Conservation (phyloP, 2,888 invertebrate species). For the Venusia cambrica region DNA sequence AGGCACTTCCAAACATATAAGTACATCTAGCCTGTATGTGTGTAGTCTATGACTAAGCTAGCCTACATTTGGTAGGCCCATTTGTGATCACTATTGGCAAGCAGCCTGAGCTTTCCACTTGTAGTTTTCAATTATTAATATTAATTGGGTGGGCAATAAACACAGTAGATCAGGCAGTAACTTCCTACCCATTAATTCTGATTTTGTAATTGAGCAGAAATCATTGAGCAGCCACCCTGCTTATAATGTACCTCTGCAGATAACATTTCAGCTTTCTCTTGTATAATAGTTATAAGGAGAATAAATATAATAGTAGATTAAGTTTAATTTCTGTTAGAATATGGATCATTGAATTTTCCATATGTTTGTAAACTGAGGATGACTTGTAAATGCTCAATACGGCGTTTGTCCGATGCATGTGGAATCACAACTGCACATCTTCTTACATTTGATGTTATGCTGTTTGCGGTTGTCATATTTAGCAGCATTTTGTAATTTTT, state of each 20-base stretch:
- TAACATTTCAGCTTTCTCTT: constrained; percentile 35
- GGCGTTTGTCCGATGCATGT: constrained; percentile 46
- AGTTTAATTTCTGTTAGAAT: constrained; percentile 64
- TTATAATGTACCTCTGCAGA: constrained; percentile 11
- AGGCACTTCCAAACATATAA: constrained; percentile 1
- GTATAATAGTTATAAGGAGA: constrained; percentile 64
- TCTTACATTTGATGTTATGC: constrained; percentile 40
- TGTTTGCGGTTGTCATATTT: constrained; percentile 62
- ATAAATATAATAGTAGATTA: constrained; percentile 74
- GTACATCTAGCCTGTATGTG: background rate
- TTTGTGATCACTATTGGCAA: too few species aligned
- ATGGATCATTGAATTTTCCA: constrained; percentile 60
- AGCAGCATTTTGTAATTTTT: constrained; percentile 66
- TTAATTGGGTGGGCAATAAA: too few species aligned
- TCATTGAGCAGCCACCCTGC: too few species aligned
- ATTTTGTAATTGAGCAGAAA: too few species aligned
- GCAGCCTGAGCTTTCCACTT: too few species aligned
- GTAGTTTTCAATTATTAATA: too few species aligned
- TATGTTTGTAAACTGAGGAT: constrained; percentile 45
- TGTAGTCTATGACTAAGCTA: background rate
- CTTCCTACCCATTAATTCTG: too few species aligned
- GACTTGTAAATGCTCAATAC: constrained; percentile 43
- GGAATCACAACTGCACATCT: constrained; percentile 39
- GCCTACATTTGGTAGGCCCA: background rate
- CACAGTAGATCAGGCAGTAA: too few species aligned